Base-by-base conservation (phyloP, 1,140 invertebrate species). In the Drosophila triauraria region DNA sequence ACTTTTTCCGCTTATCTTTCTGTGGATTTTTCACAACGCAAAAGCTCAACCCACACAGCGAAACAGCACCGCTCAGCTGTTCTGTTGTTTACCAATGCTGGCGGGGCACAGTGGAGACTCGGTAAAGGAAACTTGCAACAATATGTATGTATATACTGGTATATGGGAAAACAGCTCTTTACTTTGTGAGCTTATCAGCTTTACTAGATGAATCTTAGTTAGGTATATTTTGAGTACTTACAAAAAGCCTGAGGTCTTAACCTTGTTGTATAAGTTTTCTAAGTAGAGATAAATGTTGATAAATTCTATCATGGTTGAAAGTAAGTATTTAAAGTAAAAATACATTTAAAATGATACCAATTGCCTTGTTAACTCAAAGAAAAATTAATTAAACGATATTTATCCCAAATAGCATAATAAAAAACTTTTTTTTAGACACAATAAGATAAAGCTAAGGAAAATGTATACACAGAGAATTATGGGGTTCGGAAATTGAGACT, bases 1-100 rank as follows among this genome's bases (percentile, higher is more conserved):
- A 71, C 69, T 72, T 72, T 72, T 71, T 59, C 46, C 54, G 53
- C 69, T 72, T 74, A 74, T 74, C 54, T 60, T 40, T 54, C 13
- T 38, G 56, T 44, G 17, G 38, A 72, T 48, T 72, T 72, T 74
- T 43, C 54, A 60, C 69, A 72, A 59, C 40, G 30, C 68, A 51
- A 59, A 43, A 71, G 23, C 54, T 30, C 25, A 38, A 71, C 69
- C 13, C 32, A 71, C 40, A 72, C 67, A 30, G 13, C 25, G 6
- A 17, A 10, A 57, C 30, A 23, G 7, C 8, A 13, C 20, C 53
- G 35, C n/a, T 60, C 70, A 72, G 70, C 70, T 72, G 70, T 72
- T 72, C 69, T 60, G 40, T 59, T 72, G 70, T 72, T 72, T 72
- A 72, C 68, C 13, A 25, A n/a, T 25, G 38, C 27, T 23, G 4